Evolutionary conservation across 2,797 vertebrate genomes (phyloP), one percentile per base, ranked within the genome.

Genomic region (Gymnopithys bicolor): DNA sequence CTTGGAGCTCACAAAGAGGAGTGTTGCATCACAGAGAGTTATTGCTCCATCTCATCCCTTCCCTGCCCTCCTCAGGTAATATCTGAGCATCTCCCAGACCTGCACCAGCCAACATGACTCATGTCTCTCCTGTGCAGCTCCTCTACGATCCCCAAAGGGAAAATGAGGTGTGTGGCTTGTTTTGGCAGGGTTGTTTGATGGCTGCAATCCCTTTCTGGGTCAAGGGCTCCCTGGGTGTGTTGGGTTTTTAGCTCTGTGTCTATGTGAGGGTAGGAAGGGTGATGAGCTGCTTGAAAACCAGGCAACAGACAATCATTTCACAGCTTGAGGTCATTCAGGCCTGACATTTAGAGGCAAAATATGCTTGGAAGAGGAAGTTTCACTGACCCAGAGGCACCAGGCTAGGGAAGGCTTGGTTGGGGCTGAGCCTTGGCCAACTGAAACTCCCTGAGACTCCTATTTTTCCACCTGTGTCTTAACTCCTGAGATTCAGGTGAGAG

Each of bases 231-330:
- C 58, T 11, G 24, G 3, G 11, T 19, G 22, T 5, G 12, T 22
- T 64, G 75, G 17, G 32, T 77, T 91, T 76, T 83, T 39, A 83
- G 78, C 60, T 74, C 78, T 58, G 69, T n/a, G 46, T 64, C 75
- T 27, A 2, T 1, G n/a, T 0, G 2, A 70, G 71, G 70, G 63
- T 8, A 85, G 68, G 3, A 39, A 91, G 75, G 79, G 64, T 33
- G 83, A 84, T 62, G 19, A 86, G 80, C 80, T 84, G 79, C 82
- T 80, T 8, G 18, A 87, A 88, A 96, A 84, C 45, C 41, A 91
- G 58, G 94, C 81, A 89, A 74, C 91, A 84, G 39, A 75, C 55
- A 85, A 68, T 37, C 27, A 25, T 71, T 74, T 51, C 55, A 63
- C 64, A 51, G 32, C 2, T 11, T 59, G 89, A 58, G 73, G 64